Evolutionary conservation across 2,888 invertebrate species (phyloP), one percentile per base, ranked within the genome.

Genomic region (Rotaria socialis): DNA sequence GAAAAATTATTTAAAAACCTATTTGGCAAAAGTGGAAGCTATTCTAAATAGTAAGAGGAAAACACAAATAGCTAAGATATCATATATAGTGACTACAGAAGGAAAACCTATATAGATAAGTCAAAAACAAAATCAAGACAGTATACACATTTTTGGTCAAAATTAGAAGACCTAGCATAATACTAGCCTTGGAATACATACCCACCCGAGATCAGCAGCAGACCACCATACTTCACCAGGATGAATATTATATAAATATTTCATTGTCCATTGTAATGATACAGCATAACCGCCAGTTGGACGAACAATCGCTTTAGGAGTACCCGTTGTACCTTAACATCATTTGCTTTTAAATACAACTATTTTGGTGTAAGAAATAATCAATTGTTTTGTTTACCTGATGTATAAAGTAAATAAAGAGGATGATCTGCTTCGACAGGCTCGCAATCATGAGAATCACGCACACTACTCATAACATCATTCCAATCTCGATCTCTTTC

Each of bases 251-350:
- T 96, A 97, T 80, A 96, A 93, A 0, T 93, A 93, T 88, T 93
- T 93, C 94, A 97, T 94, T 0, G 94, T 93, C 94, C 96, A 96
- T 89, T 94, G 94, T 8, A 97, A 92, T 0, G 94, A 94, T 0
- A 94, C 96, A 67, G 96, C 94, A 89, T 97, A 96, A 0, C 95
- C 95, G 0, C 96, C 95, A n/a, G 94, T 93, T 0, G 96, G 95
- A 67, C 96, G 93, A 87, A 95, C 94, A 55, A 96, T 94, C 8
- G 96, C 96, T 85, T 86, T 86, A 8, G 87, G 87, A 24, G 47
- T 47, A 41, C 87, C 87, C 2, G 87, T 87, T 41, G 87, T 87
- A 22, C 87, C 80, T 67, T 27, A 67, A 35, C 11, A 16, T 16
- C 0, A 35, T 10, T 27, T 27, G 4, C 0, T 24, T 56, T 24